Evolutionary conservation across 1,140 invertebrate species (phyloP).

Genomic region (Listronotus oregonensis): DNA sequence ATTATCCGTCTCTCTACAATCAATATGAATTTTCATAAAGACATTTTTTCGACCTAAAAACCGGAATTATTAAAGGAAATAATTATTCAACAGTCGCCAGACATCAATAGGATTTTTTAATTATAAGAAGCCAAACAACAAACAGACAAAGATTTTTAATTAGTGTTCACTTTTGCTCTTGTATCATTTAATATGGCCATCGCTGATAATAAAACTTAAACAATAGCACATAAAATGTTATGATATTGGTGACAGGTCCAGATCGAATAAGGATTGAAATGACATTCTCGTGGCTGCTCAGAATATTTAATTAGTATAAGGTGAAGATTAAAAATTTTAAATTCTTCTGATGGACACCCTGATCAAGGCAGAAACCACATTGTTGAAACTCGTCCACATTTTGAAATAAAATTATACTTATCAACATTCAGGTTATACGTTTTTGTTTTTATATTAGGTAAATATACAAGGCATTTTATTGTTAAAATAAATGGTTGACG

Average conservation of each 20-base stretch:
- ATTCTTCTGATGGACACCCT: background rate
- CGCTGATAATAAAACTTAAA: constrained; percentile 18
- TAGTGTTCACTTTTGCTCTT: constrained; percentile 28
- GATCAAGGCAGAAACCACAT: too few relatives aligned
- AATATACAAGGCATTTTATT: too few relatives aligned
- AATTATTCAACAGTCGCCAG: constrained; percentile 14
- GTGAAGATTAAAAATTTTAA: constrained; percentile 24
- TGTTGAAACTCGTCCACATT: too few relatives aligned
- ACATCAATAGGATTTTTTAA: constrained; percentile 28
- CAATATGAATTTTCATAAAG: constrained; percentile 27
- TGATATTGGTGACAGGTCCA: constrained; percentile 18
- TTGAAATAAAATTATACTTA: too few relatives aligned
- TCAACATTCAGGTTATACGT: too few relatives aligned
- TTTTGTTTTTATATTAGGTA: too few relatives aligned
- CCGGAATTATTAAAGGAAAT: constrained; percentile 23
- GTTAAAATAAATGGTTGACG: too few relatives aligned
- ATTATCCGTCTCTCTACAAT: constrained; percentile 10
- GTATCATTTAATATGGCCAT: constrained; percentile 15
- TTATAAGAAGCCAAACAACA: constrained; percentile 17
- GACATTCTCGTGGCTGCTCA: constrained; percentile 19
- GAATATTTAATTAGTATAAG: constrained; percentile 24
- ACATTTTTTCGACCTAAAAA: constrained; percentile 16
- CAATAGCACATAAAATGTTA: constrained; percentile 29
- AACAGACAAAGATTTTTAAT: constrained; percentile 22
- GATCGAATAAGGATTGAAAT: constrained; percentile 18